Evolutionary conservation across 2,113 vertebrate species (phyloP), one percentile per base, ranked within the genome.

Genomic region (Platichthys flesus): DNA sequence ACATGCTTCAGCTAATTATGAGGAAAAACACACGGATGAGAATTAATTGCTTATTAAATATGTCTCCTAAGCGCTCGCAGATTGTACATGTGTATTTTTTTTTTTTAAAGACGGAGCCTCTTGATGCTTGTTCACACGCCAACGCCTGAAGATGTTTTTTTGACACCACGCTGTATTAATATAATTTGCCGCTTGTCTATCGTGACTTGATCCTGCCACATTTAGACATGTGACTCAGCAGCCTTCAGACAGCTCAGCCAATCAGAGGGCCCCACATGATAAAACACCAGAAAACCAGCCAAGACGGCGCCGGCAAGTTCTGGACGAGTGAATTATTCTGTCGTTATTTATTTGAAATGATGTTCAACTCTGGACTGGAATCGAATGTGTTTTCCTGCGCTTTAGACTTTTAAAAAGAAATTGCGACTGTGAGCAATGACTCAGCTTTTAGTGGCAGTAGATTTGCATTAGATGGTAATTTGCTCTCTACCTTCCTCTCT

Each of bases 391-490:
- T 69, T 63, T 58, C 9, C 26, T 60, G 20, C 62, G 28, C 15
- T 72, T 57, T 31, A 78, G 74, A 24, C 59, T 78, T 13, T 35
- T 6, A 0, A 28, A 57, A 66, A 78, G 71, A 71, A 57, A 82
- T 58, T 54, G 78, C 28, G 28, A 60, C 76, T 60, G 68, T 74
- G 58, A 71, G 21, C 52, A 71, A 55, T 58, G 37, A 66, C 52
- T 75, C 52, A 16, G 67, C 77, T 84, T 77, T 84, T 76, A 87
- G 56, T 62, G 55, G 61, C 47, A 70, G 76, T 79, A 79, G 66
- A 87, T 64, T 62, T 51, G 57, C 47, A 72, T 76, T 82, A 76
- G 58, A 83, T 76, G 81, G 57, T 67, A 78, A 74, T 79, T 76
- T 15, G 42, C 10, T 23, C 49, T 52, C 54, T 12, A 12, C 73